Evolutionary conservation across 2,888 invertebrate genomes (phyloP).

Genomic region (Lycophotia porphyrea): DNA sequence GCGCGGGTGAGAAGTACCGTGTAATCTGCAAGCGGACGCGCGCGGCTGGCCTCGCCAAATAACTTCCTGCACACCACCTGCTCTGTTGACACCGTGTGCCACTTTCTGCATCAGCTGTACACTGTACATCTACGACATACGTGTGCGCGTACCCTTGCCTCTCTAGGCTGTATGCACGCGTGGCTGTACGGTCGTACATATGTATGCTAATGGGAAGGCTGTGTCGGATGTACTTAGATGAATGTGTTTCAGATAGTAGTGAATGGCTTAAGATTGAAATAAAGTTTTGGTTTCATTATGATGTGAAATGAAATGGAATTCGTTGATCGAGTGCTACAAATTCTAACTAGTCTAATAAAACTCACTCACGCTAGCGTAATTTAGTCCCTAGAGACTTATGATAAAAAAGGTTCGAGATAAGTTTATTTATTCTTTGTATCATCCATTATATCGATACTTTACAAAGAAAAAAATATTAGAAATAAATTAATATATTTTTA

Average conservation of each 20-base stretch:
- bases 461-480: background rate
- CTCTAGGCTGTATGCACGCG: conserved; percentile 31
- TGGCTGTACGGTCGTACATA: conserved; percentile 6
- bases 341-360: background rate
- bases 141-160: conserved; percentile 27
- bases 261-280: conserved; percentile 1
- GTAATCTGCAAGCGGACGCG: conserved; percentile 79
- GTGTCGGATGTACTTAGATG: background rate
- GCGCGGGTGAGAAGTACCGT: conserved; percentile 43
- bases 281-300: background rate
- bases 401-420: background rate
- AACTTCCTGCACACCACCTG: conserved; percentile 78
- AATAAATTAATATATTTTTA: background rate
- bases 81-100: conserved; percentile 64
- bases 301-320: background rate
- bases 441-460: background rate
- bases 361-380: background rate
- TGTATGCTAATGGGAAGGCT: background rate
- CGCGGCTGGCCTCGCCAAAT: conserved; percentile 76
- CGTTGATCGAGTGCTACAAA: background rate
- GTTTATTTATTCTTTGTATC: background rate
- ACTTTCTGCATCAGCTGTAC: conserved; percentile 67
- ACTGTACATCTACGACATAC: conserved; percentile 18
- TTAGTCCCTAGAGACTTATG: background rate
- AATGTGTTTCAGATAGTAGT: background rate